phyloP scores from a whole-genome alignment of 2,113 vertebrate genomes.

The Narcine bancroftii region DNA sequence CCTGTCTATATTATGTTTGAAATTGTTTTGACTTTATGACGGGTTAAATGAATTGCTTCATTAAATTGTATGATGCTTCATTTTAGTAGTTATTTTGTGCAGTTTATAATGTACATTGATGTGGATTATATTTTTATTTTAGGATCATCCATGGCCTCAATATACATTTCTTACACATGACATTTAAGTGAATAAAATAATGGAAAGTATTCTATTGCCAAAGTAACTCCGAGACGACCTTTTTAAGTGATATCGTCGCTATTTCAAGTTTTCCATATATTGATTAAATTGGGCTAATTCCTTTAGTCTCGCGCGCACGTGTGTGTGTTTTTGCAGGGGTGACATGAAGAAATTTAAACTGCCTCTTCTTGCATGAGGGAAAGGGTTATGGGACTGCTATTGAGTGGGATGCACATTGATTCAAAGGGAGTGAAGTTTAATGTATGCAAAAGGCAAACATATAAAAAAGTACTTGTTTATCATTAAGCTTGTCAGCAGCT shows the following conservation, averaged over 20 bases:
- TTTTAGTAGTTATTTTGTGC: not conserved
- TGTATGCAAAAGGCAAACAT: not conserved
- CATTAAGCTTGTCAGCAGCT: not conserved
- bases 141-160: not conserved
- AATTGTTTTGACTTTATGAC: constrained; percentile 29
- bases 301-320: not conserved
- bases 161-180: not conserved
- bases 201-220: not conserved
- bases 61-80: constrained; percentile 11
- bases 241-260: not conserved
- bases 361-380: not conserved
- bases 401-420: not conserved
- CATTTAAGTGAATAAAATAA: not conserved
- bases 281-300: not conserved
- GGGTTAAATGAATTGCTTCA: constrained; percentile 18
- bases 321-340: not conserved
- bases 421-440: constrained; percentile 12
- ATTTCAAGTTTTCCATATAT: not conserved
- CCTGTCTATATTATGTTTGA: constrained; percentile 16
- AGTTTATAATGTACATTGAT: not conserved
- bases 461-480: not conserved
- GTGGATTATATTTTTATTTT: not conserved
- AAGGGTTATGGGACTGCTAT: not conserved
- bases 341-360: constrained; percentile 7
- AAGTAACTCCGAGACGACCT: not conserved